Percentiles rank a stretch among this genome's conserved stretches.
These are phyloP conservation scores for Phoenicopterus ruber DNA, from an alignment of 2,113 vertebrate species.

Conservation along the genomic window DNA sequence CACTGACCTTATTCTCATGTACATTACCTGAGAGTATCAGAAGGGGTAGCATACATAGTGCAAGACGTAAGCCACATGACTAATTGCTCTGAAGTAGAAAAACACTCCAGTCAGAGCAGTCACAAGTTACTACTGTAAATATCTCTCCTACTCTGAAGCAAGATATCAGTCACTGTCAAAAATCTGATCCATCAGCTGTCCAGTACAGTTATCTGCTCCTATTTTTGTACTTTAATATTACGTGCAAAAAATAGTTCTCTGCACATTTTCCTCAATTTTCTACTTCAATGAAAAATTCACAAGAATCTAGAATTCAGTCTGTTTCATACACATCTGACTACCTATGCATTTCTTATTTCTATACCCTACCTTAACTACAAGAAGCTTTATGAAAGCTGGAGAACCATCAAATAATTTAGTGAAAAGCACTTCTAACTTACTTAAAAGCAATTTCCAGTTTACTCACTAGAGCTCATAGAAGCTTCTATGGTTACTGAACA, in stretches of 20 bases:
- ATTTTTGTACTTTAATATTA: not conserved
- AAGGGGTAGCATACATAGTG: not conserved
- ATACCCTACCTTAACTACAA: not conserved
- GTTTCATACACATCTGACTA: not conserved
- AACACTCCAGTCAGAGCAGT: not conserved
- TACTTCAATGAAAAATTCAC: not conserved
- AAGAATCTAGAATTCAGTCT: not conserved
- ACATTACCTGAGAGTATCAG: not conserved
- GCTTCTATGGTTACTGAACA: slow-evolving; percentile 33
- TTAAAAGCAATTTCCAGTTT: slow-evolving; percentile 67
- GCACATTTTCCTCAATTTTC: not conserved
- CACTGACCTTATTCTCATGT: not conserved
- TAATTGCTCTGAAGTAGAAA: not conserved
- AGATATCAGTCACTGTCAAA: not conserved
- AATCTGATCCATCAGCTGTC: not conserved
- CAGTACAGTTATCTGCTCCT: not conserved
- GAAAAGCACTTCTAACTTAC: slow-evolving; percentile 22
- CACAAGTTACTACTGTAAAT: not conserved
- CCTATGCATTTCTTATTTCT: not conserved
- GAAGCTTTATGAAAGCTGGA: not conserved
- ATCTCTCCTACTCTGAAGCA: not conserved
- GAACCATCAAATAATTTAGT: slow-evolving; percentile 6
- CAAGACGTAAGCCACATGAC: not conserved
- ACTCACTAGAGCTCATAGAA: slow-evolving; percentile 17
- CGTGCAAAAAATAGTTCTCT: not conserved